These are phyloP conservation scores for Campoplex capitator DNA, from an alignment of 2,888 invertebrate genomes.

Conservation along the genomic window DNA sequence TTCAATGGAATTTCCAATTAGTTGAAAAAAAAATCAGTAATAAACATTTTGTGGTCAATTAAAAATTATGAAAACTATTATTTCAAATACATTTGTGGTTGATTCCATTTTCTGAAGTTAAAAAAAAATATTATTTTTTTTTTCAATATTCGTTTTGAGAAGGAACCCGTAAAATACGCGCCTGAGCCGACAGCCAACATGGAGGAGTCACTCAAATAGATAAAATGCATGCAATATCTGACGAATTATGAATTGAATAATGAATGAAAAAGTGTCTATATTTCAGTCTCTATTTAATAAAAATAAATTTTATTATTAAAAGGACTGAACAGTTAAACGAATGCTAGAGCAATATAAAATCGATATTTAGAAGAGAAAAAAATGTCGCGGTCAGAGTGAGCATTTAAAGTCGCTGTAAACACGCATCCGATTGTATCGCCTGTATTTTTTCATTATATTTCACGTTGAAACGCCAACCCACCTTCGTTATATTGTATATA, in stretches of 20 bases:
- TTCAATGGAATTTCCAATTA: no score
- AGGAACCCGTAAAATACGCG: constrained; percentile 44
- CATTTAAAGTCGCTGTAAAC: constrained; percentile 77
- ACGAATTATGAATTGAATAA: constrained; percentile 55
- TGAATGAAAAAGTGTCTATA: constrained; percentile 21
- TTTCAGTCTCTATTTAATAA: not conserved
- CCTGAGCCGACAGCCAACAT: constrained; percentile 66
- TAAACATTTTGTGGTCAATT: no score
- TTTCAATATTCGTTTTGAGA: not conserved
- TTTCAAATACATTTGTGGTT: not conserved
- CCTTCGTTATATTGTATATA: constrained; percentile 76
- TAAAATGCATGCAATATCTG: constrained; percentile 55
- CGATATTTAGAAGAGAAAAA: constrained; percentile 41
- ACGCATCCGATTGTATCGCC: constrained; percentile 78
- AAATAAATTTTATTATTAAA: constrained; percentile 24
- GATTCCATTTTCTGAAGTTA: not conserved
- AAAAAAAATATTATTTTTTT: no score
- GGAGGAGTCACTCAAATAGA: constrained; percentile 50
- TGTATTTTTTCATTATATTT: constrained; percentile 73
- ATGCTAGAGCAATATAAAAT: constrained; percentile 41
- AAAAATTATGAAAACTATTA: not conserved
- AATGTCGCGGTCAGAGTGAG: constrained; percentile 73
- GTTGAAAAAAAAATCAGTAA: no score
- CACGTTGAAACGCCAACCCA: constrained; percentile 71
- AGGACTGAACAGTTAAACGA: constrained; percentile 18